A percentile compares a stretch with the other conserved stretches of the same genome.
These are phyloP conservation scores for Turritopsis rubra DNA, from an alignment of 30 jellyfish, hydroid and myxozoan species.

Conservation along the genomic window DNA sequence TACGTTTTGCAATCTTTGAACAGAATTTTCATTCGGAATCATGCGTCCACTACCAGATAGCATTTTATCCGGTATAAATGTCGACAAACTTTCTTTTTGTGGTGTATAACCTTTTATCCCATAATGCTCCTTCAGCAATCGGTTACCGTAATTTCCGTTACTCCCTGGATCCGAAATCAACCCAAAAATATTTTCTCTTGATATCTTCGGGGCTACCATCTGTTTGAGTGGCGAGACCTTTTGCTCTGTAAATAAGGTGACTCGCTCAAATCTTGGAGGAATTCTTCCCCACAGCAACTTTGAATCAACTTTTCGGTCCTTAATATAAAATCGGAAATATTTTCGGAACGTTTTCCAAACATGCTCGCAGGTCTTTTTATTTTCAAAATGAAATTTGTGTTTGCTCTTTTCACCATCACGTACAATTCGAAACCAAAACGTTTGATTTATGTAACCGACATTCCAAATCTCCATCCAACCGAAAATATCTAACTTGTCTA, in stretches of 20 bases:
- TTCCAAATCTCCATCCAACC: conserved; percentile 91
- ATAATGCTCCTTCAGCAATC: conserved; percentile 12
- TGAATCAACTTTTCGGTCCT: conserved; percentile 76
- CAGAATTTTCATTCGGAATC: background rate
- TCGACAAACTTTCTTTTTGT: background rate
- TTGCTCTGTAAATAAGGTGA: conserved; percentile 47
- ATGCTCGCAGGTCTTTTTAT: conserved; percentile 39
- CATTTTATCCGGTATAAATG: conserved; percentile 17
- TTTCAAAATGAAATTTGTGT: conserved; percentile 53
- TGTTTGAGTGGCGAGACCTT: conserved; percentile 10
- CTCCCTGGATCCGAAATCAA: conserved; percentile 15
- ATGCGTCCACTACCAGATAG: conserved; percentile 13
- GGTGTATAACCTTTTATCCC: background rate
- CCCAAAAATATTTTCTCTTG: conserved; percentile 24
- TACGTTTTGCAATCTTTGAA: background rate
- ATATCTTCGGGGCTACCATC: conserved; percentile 18
- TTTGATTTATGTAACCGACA: conserved; percentile 55
- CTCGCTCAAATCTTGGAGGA: conserved; percentile 75
- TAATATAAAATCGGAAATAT: conserved; percentile 54
- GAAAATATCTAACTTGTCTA: conserved; percentile 45
- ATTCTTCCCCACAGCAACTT: conserved; percentile 81
- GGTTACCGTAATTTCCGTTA: conserved; percentile 12
- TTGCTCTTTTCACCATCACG: conserved; percentile 84
- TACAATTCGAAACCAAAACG: conserved; percentile 68
- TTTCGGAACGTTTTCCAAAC: conserved; percentile 65